Evolutionary conservation across 1,140 invertebrate genomes (phyloP).

Genomic region (Thaumatotibia leucotreta): DNA sequence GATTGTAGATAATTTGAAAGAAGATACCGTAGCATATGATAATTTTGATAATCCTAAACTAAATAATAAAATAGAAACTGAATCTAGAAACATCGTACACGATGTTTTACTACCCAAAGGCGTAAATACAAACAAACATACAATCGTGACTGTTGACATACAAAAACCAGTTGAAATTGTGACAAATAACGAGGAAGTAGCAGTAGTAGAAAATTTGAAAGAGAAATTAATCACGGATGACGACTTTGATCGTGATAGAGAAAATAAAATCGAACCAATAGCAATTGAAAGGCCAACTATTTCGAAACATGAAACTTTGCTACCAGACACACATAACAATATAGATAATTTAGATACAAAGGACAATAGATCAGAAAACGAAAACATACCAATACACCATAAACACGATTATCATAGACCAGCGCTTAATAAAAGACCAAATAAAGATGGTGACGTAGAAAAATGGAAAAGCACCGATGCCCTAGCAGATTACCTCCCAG

Average conservation of each 20-base stretch:
- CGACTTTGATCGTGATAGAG: too few relatives aligned
- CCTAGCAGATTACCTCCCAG: background rate
- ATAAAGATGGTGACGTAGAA: background rate
- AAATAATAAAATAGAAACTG: background rate
- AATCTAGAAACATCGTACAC: too few relatives aligned
- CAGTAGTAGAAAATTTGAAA: too few relatives aligned
- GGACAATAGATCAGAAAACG: background rate
- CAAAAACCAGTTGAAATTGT: too few relatives aligned
- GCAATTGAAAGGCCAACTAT: background rate
- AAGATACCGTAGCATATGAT: background rate
- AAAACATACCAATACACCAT: background rate
- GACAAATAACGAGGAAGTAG: too few relatives aligned
- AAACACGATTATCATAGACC: background rate
- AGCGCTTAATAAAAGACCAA: background rate
- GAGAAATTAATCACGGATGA: too few relatives aligned
- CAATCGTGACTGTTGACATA: too few relatives aligned
- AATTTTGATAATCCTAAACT: background rate
- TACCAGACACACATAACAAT: background rate
- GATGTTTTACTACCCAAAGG: too few relatives aligned
- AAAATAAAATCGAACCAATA: too few relatives aligned
- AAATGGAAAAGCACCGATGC: conserved; percentile 4
- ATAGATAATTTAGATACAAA: background rate
- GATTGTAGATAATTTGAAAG: background rate
- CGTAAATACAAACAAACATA: too few relatives aligned
- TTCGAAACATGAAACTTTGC: background rate